Evolutionary conservation across 2,888 invertebrate genomes (phyloP).

Genomic region (Thymelicus acteon): DNA sequence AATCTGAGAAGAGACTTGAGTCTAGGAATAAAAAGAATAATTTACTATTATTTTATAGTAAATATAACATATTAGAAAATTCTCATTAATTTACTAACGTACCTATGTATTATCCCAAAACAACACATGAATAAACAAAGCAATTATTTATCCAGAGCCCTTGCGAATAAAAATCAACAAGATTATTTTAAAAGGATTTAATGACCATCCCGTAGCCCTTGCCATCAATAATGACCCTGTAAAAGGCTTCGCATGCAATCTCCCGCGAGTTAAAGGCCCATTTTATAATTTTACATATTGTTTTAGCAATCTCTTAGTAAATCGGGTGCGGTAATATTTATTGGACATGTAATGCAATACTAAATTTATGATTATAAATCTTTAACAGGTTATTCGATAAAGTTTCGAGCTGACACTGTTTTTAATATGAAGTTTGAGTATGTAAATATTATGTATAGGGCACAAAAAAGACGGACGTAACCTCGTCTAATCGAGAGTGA

Average conservation of each 20-base stretch:
- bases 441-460: no score
- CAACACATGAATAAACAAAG: slow-evolving; percentile 48
- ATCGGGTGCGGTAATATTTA: slow-evolving; percentile 10
- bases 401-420: no score
- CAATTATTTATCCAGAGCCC: slow-evolving; percentile 61
- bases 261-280: slow-evolving; percentile 25
- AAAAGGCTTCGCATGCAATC: slow-evolving; percentile 48
- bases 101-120: slow-evolving; percentile 37
- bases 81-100: no score
- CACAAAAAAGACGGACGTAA: no score
- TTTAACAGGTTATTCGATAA: not conserved
- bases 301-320: slow-evolving; percentile 32
- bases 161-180: slow-evolving; percentile 56
- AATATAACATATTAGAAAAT: no score
- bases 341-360: not conserved
- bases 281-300: slow-evolving; percentile 30
- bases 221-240: slow-evolving; percentile 61
- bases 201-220: slow-evolving; percentile 59
- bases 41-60: no score
- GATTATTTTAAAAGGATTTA: slow-evolving; percentile 63
- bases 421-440: no score
- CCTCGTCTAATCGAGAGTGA: no score
- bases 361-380: not conserved
- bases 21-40: no score
- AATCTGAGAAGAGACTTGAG: no score